Base-by-base conservation (phyloP, 2,797 vertebrate species). In the Vultur gryphus region DNA sequence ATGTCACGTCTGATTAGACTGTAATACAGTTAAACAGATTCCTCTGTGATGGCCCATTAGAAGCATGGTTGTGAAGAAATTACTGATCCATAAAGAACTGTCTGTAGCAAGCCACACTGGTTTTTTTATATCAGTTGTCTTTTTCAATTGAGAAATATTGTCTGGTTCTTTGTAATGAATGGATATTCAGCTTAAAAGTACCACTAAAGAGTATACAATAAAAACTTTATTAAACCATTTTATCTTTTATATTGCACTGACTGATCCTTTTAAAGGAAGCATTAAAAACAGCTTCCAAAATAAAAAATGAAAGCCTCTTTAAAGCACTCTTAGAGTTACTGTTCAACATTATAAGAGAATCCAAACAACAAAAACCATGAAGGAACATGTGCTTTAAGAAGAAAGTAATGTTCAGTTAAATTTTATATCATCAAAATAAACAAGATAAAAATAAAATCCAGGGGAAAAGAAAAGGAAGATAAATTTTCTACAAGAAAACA, bases 1-100 rank as follows among this genome's bases (percentile, higher is more conserved):
- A 94, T 97, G 97, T 39, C 96, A 95, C 23, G 0, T 97, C 87
- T 88, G 93, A 97, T 97, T 97, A 98, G 71, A 81, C 71, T 39
- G 11, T 79, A 76, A 96, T 86, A 87, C 51, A 44, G 43, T 92
- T 96, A 93, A 90, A 84, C 29, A 41, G 55, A 90, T 90, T 62
- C 80, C 81, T 95, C 72, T 70, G 89, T 80, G 87, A 79, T 73
- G 10, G 88, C 44, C 95, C 55, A 90, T 97, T 92, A 84, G 89
- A 79, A 94, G 33, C 19, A 57, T 1, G 14, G 86, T 66, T 90
- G 92, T 55, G 91, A 84, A 93, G 83, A 92, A 95, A 84, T 87
- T 95, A 90, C 73, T 26, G 70, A 97, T 84, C 95, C 88, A 44
- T 96, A 93, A 97, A 95, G 88, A 76, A 84, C 44, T 92, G 15